Percentiles rank a stretch among this genome's conserved stretches.
phyloP scores from a whole-genome alignment of 2,888 invertebrate species.

The Tinea trinotella region DNA sequence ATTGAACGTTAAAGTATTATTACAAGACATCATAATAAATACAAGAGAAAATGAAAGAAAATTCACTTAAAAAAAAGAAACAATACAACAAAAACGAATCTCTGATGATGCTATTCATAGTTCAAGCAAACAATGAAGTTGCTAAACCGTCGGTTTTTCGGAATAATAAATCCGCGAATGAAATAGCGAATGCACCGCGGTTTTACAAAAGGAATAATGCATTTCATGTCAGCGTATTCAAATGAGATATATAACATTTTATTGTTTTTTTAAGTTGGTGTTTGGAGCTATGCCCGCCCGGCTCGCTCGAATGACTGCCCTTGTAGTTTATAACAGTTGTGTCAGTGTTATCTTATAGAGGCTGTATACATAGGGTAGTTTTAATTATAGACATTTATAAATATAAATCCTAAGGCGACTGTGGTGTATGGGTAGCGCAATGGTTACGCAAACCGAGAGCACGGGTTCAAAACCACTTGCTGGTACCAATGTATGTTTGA shows the following conservation, averaged over 20 bases:
- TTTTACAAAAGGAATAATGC: slow-evolving; percentile 19
- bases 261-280: slow-evolving; percentile 25
- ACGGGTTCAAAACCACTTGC: too few relatives aligned
- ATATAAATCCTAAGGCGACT: too few relatives aligned
- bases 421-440: too few relatives aligned
- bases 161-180: slow-evolving; percentile 10
- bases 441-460: too few relatives aligned
- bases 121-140: slow-evolving; percentile 6
- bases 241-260: slow-evolving; percentile 23
- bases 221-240: slow-evolving; percentile 26
- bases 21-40: too few relatives aligned
- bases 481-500: too few relatives aligned
- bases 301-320: neutral
- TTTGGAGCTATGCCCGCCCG: slow-evolving; percentile 11
- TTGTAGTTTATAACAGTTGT: neutral
- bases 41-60: too few relatives aligned
- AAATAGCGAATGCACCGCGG: slow-evolving; percentile 8
- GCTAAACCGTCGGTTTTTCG: slow-evolving; percentile 8
- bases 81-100: neutral
- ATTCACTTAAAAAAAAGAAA: neutral
- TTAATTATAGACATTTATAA: too few relatives aligned
- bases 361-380: too few relatives aligned
- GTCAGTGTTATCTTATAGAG: neutral
- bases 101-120: slow-evolving; percentile 2
- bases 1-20: too few relatives aligned